Conservation (phyloP, 2,888 invertebrate genomes). For the Agrochola lota region DNA sequence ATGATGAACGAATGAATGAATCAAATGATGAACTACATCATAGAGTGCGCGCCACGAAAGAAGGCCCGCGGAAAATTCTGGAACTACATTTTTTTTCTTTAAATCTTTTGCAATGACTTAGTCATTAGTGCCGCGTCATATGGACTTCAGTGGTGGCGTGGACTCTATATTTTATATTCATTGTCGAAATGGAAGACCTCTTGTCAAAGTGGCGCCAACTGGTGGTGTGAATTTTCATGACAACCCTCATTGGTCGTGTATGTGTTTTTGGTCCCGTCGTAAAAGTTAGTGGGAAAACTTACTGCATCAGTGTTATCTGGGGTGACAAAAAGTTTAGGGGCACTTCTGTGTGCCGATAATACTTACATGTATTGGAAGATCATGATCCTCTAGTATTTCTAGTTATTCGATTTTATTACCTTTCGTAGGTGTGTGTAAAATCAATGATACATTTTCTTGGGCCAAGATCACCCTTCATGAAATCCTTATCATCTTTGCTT, state of each 20-base stretch:
- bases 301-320: background rate
- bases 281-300: slow-evolving; percentile 3
- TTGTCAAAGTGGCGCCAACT: no score
- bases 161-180: no score
- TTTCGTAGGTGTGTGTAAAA: background rate
- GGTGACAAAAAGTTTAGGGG: slow-evolving; percentile 4
- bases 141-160: no score
- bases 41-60: no score
- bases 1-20: no score
- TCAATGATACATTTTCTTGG: background rate
- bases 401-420: background rate
- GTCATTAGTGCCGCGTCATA: no score
- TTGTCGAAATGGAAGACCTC: no score
- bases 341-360: background rate
- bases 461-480: background rate
- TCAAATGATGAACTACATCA: no score
- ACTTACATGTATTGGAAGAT: background rate
- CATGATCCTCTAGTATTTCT: background rate
- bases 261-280: background rate
- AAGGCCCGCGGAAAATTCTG: no score
- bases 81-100: no score
- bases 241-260: background rate
- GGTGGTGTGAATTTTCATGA: no score
- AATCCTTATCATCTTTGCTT: background rate
- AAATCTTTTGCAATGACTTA: no score